These are phyloP conservation scores for Scelioninae gen. 1 DNA, from an alignment of 2,888 invertebrate species.

Conservation along the genomic window DNA sequence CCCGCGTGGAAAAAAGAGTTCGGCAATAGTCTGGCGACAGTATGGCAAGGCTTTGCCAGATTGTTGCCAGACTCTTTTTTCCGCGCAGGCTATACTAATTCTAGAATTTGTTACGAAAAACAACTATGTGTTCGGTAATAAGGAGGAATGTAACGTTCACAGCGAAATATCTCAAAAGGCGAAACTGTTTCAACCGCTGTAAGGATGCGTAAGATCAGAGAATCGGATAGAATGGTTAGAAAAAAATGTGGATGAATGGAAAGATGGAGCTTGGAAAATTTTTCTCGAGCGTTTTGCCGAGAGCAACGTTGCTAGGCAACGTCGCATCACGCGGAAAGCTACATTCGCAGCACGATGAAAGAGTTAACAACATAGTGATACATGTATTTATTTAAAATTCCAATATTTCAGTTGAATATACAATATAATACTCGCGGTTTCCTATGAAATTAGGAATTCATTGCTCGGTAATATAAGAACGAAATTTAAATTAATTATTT, in stretches of 20 bases:
- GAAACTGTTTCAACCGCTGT: constrained; percentile 49
- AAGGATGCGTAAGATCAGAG: constrained; percentile 51
- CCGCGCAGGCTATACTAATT: no score
- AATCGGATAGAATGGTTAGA: constrained; percentile 36
- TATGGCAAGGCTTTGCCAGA: no score
- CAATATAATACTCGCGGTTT: constrained; percentile 16
- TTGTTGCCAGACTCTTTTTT: no score
- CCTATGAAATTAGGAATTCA: constrained; percentile 10
- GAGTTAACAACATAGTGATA: constrained; percentile 58
- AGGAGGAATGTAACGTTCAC: constrained; percentile 20
- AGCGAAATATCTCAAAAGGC: constrained; percentile 33
- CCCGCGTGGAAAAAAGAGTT: no score
- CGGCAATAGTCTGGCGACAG: no score
- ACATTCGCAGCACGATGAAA: constrained; percentile 65
- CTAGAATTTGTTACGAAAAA: constrained; percentile 22
- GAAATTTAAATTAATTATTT: constrained; percentile 23
- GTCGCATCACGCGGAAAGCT: constrained; percentile 71
- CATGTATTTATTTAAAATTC: constrained; percentile 52
- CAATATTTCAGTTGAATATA: constrained; percentile 38
- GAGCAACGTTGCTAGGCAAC: constrained; percentile 72
- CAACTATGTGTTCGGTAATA: constrained; percentile 2
- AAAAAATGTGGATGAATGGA: constrained; percentile 65
- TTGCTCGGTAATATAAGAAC: constrained; percentile 16
- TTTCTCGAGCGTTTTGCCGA: constrained; percentile 65
- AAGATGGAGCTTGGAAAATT: constrained; percentile 59